These are phyloP conservation scores for Eidolon helvum DNA, from an alignment of 2,113 vertebrate genomes.

Conservation along the genomic window DNA sequence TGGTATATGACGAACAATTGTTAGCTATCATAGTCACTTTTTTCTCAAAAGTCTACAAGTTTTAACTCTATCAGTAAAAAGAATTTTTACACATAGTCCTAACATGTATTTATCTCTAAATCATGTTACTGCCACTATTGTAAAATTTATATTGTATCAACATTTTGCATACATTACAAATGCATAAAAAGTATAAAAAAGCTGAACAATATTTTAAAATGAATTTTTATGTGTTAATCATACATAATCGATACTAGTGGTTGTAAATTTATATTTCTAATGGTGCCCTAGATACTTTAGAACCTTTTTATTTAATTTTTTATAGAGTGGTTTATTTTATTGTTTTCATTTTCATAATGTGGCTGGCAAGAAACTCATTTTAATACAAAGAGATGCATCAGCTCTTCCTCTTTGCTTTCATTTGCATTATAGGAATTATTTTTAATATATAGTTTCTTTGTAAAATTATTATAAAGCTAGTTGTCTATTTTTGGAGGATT, in stretches of 20 bases:
- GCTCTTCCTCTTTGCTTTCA: background rate
- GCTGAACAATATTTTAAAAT: background rate
- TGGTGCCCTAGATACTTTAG: background rate
- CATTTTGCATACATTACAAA: background rate
- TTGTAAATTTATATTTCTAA: background rate
- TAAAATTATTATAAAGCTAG: conserved; percentile 2
- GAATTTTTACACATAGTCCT: background rate
- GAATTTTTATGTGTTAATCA: background rate
- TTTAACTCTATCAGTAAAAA: background rate
- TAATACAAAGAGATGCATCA: background rate
- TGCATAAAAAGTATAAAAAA: background rate
- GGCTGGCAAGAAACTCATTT: background rate
- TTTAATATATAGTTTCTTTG: background rate
- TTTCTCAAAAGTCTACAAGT: background rate
- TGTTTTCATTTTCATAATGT: background rate
- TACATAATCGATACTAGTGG: background rate
- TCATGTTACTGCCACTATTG: background rate
- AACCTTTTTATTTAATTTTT: background rate
- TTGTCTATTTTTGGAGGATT: background rate
- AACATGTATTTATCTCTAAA: background rate
- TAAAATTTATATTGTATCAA: background rate
- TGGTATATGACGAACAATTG: background rate
- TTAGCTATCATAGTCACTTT: background rate
- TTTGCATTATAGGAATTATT: background rate
- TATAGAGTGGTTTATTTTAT: background rate